phyloP scores from a whole-genome alignment of 1,140 invertebrate species.

The Theocolax elegans region DNA sequence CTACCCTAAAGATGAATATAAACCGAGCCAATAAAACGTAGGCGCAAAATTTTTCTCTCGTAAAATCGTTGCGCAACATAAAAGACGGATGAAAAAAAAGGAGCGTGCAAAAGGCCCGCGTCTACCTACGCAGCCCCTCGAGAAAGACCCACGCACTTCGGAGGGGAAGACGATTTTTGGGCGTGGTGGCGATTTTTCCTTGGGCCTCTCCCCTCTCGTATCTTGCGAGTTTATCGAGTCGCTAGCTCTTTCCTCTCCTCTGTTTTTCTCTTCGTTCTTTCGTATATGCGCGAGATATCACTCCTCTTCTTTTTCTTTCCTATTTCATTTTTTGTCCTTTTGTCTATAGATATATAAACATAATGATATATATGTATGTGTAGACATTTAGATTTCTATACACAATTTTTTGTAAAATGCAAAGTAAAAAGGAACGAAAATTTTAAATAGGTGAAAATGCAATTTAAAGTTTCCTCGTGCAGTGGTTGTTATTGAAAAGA shows the following conservation, averaged over 20 bases:
- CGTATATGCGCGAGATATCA: not conserved
- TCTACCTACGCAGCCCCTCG: not conserved
- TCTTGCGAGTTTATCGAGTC: constrained; percentile 25
- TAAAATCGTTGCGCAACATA: constrained; percentile 20
- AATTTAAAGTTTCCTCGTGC: no score
- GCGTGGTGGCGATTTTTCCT: constrained; percentile 38
- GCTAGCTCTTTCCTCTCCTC: not conserved
- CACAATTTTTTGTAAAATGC: no score
- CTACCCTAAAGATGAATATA: no score
- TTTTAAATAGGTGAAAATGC: no score
- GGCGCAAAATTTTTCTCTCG: no score
- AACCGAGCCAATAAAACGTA: no score
- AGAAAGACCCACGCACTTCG: not conserved
- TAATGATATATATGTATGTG: no score
- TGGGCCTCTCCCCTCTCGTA: not conserved
- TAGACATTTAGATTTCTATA: no score
- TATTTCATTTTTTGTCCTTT: not conserved
- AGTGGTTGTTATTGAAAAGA: no score
- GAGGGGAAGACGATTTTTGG: constrained; percentile 10
- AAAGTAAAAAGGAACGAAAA: no score
- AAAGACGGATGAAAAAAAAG: constrained; percentile 9
- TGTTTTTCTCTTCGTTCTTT: not conserved
- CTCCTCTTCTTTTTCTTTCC: constrained; percentile 1
- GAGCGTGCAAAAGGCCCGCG: constrained; percentile 2
- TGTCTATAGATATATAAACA: no score